phyloP scores from a whole-genome alignment of 2,113 vertebrate species.

The Brachyhypopomus occidentalis region DNA sequence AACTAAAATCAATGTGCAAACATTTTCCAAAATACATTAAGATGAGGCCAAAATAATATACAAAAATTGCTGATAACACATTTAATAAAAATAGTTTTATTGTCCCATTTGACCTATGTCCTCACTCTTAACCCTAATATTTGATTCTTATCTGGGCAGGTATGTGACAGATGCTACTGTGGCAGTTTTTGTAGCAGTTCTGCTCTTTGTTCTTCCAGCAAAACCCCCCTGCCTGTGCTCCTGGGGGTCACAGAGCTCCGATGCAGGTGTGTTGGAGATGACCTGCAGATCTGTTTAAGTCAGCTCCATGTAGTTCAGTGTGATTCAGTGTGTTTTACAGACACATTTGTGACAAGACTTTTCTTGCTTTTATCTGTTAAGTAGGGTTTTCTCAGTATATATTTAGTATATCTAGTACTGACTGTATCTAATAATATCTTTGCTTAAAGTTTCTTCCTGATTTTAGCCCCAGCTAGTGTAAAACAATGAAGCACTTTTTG shows the following conservation, averaged over 20 bases:
- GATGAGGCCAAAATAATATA: not conserved
- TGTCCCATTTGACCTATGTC: not conserved
- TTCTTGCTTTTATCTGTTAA: no score
- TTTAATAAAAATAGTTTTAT: not conserved
- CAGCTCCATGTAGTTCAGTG: not conserved
- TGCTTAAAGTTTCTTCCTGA: no score
- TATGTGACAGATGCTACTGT: constrained; percentile 86
- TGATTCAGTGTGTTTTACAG: not conserved
- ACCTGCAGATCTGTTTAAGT: not conserved
- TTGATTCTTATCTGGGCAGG: constrained; percentile 64
- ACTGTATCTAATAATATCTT: no score
- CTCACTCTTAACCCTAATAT: not conserved
- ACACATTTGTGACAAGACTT: no score
- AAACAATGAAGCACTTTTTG: no score
- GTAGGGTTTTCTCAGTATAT: no score
- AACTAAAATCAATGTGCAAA: not conserved
- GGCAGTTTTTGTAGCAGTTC: constrained; percentile 76
- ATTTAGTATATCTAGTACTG: no score
- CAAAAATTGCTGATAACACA: not conserved
- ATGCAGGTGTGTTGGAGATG: constrained; percentile 56
- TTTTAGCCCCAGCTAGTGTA: no score
- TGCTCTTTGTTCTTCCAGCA: constrained; percentile 88
- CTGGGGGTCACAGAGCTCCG: constrained; percentile 62
- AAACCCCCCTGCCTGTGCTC: constrained; percentile 76
- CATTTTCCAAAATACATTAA: not conserved